These are phyloP conservation scores for Aptenodytes forsteri DNA, from an alignment of 2,113 vertebrate species.

Conservation along the genomic window DNA sequence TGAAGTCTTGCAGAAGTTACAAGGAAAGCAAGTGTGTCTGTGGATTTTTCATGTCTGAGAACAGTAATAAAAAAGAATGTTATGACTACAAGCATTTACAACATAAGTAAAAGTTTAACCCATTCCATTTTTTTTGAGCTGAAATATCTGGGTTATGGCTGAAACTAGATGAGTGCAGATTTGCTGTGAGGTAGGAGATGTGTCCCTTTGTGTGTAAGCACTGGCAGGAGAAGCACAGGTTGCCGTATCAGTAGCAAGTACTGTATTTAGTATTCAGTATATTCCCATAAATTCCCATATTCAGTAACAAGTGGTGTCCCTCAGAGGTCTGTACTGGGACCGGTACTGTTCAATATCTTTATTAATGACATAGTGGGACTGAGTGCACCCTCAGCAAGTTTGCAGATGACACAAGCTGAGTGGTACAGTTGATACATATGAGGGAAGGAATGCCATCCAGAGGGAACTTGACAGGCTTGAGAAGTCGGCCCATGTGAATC, in stretches of 20 bases:
- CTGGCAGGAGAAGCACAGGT: not conserved
- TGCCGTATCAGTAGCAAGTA: not conserved
- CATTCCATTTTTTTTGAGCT: not conserved
- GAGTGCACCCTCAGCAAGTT: not conserved
- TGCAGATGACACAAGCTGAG: not conserved
- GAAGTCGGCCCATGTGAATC: not conserved
- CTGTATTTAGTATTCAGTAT: not conserved
- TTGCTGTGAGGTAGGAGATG: not conserved
- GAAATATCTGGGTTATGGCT: not conserved
- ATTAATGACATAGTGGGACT: not conserved
- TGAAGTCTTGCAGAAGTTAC: conserved; percentile 33
- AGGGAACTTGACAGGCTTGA: not conserved
- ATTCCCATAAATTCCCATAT: not conserved
- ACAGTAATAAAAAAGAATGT: not conserved
- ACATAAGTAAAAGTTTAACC: not conserved
- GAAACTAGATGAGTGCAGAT: not conserved
- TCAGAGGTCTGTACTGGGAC: not conserved
- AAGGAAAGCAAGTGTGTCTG: not conserved
- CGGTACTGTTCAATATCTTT: not conserved
- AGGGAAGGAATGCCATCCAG: not conserved
- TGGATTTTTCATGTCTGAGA: not conserved
- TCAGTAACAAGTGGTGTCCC: not conserved
- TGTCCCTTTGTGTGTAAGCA: not conserved
- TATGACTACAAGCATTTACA: not conserved
- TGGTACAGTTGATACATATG: not conserved